Base-by-base conservation (phyloP, 2,888 invertebrate genomes). In the Chalcosyrphus nemorum region DNA sequence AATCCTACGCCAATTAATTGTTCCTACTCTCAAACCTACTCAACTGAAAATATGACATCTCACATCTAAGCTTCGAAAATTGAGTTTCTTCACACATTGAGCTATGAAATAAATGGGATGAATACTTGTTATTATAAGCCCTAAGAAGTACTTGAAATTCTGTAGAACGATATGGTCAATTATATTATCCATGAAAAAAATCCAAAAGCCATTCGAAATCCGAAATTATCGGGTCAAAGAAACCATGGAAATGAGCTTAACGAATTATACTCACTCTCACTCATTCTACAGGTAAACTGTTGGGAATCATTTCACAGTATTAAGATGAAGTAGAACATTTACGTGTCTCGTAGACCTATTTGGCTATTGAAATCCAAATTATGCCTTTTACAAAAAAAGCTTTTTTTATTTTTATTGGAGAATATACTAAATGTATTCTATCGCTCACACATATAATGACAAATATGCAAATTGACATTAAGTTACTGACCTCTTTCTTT, bases 401-500 rank as follows among this genome's bases (percentile, higher is more conserved):
- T 21, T 24, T 59, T 1, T 6, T 38, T 24, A 9, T 13, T 61
- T 45, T 32, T 0, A 7, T 57, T 32, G 9, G 27, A 50, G 7
- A 19, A 43, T 13, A 50, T 38, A 57, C 4, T n/a, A 32, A 45
- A 41, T 21, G 9, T 35, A 50, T 65, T 72, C 41, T 52, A 38
- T 15, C 54, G 13, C 59, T 15, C 27, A 41, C 38, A 17, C 15
- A 52, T 52, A 43, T 45, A 32, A 35, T 32, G 50, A 43, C 13
- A 57, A 35, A 59, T 80, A 80, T 74, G 66, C 27, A 74, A 74
- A 80, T 68, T 56, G 21, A 11, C 54, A 74, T 41, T 7, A 54
- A 68, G 80, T 61, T 81, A 68, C 61, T 81, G 75, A 81, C 74
- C 75, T 61, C 74, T 21, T 75, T n/a, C n/a, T 72, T 47, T 59